These are phyloP conservation scores for Hipposideros armiger DNA, from an alignment of 2,113 vertebrate genomes.

Conservation along the genomic window DNA sequence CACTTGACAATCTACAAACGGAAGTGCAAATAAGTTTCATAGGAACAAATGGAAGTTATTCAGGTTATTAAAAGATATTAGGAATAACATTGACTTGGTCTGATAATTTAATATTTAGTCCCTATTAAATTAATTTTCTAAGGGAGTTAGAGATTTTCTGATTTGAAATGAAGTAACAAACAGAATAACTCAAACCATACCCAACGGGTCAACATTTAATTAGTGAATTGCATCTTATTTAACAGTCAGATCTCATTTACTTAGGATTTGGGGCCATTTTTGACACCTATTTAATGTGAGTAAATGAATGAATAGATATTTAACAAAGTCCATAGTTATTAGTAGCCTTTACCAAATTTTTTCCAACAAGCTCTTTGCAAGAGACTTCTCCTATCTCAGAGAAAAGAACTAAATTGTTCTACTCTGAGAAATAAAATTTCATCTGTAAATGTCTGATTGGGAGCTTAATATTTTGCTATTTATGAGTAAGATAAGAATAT, in stretches of 20 bases:
- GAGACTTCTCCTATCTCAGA: not conserved
- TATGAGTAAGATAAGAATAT: not conserved
- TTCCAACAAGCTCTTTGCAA: not conserved
- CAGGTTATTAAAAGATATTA: not conserved
- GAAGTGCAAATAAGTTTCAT: not conserved
- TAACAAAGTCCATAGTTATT: not conserved
- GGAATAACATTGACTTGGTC: not conserved
- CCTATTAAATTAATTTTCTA: slow-evolving; percentile 39
- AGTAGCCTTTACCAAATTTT: not conserved
- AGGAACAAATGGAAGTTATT: not conserved
- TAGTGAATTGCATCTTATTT: not conserved
- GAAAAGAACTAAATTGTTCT: not conserved
- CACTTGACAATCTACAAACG: not conserved
- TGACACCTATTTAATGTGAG: not conserved
- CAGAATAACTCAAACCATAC: not conserved
- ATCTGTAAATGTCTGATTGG: not conserved
- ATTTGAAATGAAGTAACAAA: not conserved
- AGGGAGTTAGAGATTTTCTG: not conserved
- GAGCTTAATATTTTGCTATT: not conserved
- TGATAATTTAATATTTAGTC: not conserved
- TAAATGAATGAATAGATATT: not conserved
- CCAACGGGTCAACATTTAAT: not conserved
- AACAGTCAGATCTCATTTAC: not conserved
- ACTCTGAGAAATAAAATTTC: not conserved
- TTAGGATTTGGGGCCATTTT: not conserved